Percentiles rank a stretch among this genome's conserved stretches.
phyloP scores from a whole-genome alignment of 2,797 vertebrate species.

The Natrix natrix region DNA sequence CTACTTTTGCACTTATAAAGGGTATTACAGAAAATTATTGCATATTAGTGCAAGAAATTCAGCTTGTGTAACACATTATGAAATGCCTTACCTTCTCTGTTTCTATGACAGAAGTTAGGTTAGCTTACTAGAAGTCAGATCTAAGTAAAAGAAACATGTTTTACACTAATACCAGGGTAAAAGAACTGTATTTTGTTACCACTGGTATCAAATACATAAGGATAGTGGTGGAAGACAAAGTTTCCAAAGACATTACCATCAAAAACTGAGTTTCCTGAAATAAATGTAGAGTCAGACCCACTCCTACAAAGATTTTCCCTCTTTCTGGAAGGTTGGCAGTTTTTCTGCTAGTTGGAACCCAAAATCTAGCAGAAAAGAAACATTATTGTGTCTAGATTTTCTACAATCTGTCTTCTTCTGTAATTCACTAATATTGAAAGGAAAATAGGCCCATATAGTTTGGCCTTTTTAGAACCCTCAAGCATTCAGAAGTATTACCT shows the following conservation, averaged over 20 bases:
- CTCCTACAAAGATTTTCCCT: neutral
- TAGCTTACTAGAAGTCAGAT: neutral
- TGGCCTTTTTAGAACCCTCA: slow-evolving; percentile 3
- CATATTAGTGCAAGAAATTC: neutral
- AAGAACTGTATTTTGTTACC: neutral
- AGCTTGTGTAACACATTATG: neutral
- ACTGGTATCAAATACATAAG: slow-evolving; percentile 3
- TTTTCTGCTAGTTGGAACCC: neutral
- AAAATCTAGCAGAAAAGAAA: neutral
- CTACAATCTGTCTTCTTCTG: slow-evolving; percentile 30
- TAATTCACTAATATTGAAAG: slow-evolving; percentile 35
- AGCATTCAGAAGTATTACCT: slow-evolving; percentile 41
- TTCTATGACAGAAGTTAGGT: neutral
- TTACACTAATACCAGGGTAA: neutral
- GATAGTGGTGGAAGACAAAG: neutral
- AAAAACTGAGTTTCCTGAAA: neutral
- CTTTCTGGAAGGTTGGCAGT: rapidly evolving
- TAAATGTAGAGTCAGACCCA: neutral
- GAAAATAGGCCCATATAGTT: slow-evolving; percentile 25
- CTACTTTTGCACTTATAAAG: neutral
- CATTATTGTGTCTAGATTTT: neutral
- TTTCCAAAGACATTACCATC: neutral
- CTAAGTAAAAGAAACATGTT: neutral
- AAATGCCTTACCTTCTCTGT: neutral
- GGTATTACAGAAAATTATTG: neutral